Percentiles rank a stretch among this genome's conserved stretches.
These are phyloP conservation scores for Erebia epiphron DNA, from an alignment of 2,888 invertebrate genomes.

Conservation along the genomic window DNA sequence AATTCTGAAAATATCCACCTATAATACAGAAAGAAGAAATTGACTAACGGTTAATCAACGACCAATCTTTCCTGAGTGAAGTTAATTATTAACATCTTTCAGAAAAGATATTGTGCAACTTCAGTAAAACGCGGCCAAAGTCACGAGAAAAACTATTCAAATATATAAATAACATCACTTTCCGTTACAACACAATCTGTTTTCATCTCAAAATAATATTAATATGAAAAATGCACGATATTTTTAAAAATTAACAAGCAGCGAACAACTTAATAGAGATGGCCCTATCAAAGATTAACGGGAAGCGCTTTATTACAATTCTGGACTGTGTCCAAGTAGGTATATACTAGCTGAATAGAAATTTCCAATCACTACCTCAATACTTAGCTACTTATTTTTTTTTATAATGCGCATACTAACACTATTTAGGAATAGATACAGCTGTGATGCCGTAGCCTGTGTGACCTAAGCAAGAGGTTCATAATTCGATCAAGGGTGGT, in stretches of 20 bases:
- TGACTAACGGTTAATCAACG: too few species aligned
- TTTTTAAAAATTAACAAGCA: conserved; percentile 47
- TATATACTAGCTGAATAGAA: conserved; percentile 30
- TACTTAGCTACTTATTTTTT: neutral
- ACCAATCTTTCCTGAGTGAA: too few species aligned
- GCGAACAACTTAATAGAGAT: conserved; percentile 57
- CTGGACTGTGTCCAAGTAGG: conserved; percentile 70
- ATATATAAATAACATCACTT: conserved; percentile 8
- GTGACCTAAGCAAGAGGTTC: too few species aligned
- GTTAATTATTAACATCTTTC: too few species aligned
- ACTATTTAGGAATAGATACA: too few species aligned
- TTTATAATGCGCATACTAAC: too few species aligned
- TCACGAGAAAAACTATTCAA: neutral
- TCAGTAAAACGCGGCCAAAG: neutral
- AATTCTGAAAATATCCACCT: neutral
- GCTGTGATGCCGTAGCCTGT: too few species aligned
- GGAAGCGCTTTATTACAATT: conserved; percentile 74
- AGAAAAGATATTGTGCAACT: too few species aligned
- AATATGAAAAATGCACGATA: conserved; percentile 34
- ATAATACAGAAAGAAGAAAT: neutral
- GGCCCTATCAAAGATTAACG: conserved; percentile 70
- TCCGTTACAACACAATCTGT: conserved; percentile 17
- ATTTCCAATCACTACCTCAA: neutral
- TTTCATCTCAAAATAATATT: conserved; percentile 26
- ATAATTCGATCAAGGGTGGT: too few species aligned